Evolutionary conservation across 2,888 invertebrate species (phyloP), one percentile per base, ranked within the genome.

Genomic region (Rhagonycha lutea): DNA sequence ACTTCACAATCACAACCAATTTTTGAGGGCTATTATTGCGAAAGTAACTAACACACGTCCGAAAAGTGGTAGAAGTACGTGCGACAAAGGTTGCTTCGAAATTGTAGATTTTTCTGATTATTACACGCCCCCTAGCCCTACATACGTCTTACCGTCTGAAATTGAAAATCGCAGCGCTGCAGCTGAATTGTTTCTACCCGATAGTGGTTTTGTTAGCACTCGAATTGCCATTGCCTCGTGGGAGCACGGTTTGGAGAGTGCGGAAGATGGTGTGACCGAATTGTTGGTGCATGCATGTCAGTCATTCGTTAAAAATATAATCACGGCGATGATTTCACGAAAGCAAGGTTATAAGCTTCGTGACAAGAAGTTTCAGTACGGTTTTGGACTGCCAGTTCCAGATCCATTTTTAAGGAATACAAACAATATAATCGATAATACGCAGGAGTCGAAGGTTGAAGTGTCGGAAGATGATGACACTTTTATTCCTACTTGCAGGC

Each of bases 171-270:
- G 92, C 77, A 92, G 91, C 81, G 92, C 91, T 76, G 91, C 90
- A 0, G 90, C 95, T 86, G 96, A 96, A 86, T 88, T 95, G 74
- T 93, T 95, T 83, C 88, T 97, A 77, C 97, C 97, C 0, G 97
- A 97, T 86, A 91, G 93, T 79, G 94, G 94, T 0, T 92, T 97
- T 83, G 92, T 97, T 5, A 91, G 95, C 78, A 95, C 96, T 0
- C 90, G 96, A 76, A 92, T 97, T 82, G 92, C 96, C 87, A 90
- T 97, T 10, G 93, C 94, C 4, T 96, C 96, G 7, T 97, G 97
- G 97, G 96, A 97, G 84, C 91, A 92, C 69, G 96, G 96, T 0
- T 90, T 98, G 62, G 94, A 96, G 80, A 95, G 95, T 8, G 95
- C 95, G 4, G 95, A 96, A 78, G 95, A 96, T 83, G 92, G 91